Conservation (phyloP, 2,797 vertebrate genomes). For the Trematomus bernacchii region DNA sequence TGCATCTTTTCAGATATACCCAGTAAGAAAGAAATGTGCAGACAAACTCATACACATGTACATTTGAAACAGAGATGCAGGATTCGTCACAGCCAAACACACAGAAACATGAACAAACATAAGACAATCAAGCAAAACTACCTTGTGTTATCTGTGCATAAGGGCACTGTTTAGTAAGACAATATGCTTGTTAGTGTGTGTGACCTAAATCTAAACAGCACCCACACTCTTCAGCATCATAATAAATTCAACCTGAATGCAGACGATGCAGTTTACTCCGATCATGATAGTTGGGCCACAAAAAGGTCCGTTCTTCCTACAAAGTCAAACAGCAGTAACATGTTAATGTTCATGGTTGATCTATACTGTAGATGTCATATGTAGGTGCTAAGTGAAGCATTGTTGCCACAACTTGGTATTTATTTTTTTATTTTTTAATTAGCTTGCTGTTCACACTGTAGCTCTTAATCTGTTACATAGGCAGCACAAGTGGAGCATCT, state of each 20-base stretch:
- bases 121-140: too few species aligned
- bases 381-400: neutral
- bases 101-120: neutral
- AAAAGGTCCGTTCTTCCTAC: neutral
- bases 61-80: neutral
- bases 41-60: neutral
- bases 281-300: neutral
- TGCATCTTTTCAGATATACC: neutral
- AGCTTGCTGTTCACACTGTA: neutral
- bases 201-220: too few species aligned
- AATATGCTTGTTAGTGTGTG: too few species aligned
- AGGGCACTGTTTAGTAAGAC: too few species aligned
- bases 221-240: neutral
- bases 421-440: neutral
- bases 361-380: neutral
- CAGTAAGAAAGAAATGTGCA: neutral
- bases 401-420: neutral
- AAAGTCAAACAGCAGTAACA: slow-evolving; percentile 35
- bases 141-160: too few species aligned
- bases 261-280: slow-evolving; percentile 8
- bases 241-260: neutral
- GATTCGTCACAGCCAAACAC: neutral
- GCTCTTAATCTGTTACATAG: neutral
- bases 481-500: neutral
- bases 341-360: neutral